These are phyloP conservation scores for Ginglymostoma cirratum DNA, from an alignment of 2,113 vertebrate genomes.

Conservation along the genomic window DNA sequence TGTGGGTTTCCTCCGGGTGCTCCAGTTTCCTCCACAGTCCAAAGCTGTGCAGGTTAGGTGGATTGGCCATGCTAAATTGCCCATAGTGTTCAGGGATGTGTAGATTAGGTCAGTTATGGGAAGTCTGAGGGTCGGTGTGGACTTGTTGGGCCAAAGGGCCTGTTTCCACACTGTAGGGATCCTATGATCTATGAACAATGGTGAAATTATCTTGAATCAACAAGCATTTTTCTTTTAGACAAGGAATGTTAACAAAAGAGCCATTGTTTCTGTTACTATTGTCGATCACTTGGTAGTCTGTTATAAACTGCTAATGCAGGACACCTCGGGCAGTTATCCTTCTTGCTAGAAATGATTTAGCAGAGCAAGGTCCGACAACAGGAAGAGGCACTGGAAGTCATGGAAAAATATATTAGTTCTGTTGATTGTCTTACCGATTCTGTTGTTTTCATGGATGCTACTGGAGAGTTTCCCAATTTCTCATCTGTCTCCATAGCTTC, in stretches of 20 bases:
- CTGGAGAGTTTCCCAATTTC: slow-evolving; percentile 67
- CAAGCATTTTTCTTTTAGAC: not conserved
- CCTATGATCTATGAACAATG: not conserved
- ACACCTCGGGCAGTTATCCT: not conserved
- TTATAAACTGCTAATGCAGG: not conserved
- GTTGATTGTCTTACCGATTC: slow-evolving; percentile 64
- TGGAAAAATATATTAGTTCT: not conserved
- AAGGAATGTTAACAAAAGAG: not conserved
- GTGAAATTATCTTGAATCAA: not conserved
- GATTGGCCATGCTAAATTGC: no score
- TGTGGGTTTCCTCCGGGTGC: no score
- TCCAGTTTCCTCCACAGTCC: no score
- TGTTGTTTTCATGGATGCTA: slow-evolving; percentile 58
- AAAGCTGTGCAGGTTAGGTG: no score
- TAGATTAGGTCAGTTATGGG: no score
- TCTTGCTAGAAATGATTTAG: not conserved
- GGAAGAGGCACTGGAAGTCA: not conserved
- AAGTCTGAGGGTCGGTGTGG: no score
- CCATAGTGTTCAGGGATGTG: no score
- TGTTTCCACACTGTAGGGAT: no score
- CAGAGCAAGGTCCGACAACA: not conserved
- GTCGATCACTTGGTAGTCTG: not conserved
- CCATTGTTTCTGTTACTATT: not conserved
- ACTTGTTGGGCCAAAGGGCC: no score
- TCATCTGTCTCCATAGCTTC: slow-evolving; percentile 96